phyloP scores from a whole-genome alignment of 2,888 invertebrate species.

The Cartodere bifasciata region DNA sequence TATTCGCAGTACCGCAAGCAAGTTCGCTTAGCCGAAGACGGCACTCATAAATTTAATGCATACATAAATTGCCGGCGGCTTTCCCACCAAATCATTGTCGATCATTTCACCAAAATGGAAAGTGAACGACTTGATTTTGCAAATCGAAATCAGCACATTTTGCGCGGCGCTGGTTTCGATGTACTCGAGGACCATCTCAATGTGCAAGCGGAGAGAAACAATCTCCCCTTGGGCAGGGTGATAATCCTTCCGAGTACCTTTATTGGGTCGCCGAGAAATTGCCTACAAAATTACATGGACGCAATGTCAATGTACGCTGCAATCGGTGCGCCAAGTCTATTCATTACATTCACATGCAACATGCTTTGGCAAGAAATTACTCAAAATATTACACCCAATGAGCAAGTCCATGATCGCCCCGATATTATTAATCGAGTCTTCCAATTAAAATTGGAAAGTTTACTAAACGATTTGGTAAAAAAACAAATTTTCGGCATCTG shows the following conservation, averaged over 20 bases:
- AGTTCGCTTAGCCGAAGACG: too few species aligned
- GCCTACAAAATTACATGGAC: conserved; percentile 10
- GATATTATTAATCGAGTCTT: conserved; percentile 14
- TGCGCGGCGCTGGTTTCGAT: conserved; percentile 5
- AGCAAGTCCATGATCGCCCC: conserved; percentile 12
- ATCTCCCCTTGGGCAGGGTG: conserved; percentile 8
- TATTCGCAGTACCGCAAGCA: conserved; percentile 7
- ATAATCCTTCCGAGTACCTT: conserved; percentile 8
- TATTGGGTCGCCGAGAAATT: not conserved
- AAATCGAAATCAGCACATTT: conserved; percentile 4
- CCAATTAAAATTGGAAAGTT: conserved; percentile 10
- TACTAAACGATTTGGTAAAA: conserved; percentile 6
- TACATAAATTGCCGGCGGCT: conserved; percentile 2
- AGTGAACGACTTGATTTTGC: conserved; percentile 7
- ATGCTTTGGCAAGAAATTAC: conserved; percentile 13
- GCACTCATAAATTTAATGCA: conserved; percentile 3
- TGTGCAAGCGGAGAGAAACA: conserved; percentile 4
- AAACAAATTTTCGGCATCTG: not conserved
- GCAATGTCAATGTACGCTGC: conserved; percentile 11
- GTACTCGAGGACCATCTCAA: not conserved
- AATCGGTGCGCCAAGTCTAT: conserved; percentile 11
- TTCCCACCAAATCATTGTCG: conserved; percentile 10
- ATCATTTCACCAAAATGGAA: conserved; percentile 5
- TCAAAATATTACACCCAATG: conserved; percentile 5
- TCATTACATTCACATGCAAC: conserved; percentile 16